Conservation (phyloP, 2,797 vertebrate genomes). For the Botia kubotai region DNA sequence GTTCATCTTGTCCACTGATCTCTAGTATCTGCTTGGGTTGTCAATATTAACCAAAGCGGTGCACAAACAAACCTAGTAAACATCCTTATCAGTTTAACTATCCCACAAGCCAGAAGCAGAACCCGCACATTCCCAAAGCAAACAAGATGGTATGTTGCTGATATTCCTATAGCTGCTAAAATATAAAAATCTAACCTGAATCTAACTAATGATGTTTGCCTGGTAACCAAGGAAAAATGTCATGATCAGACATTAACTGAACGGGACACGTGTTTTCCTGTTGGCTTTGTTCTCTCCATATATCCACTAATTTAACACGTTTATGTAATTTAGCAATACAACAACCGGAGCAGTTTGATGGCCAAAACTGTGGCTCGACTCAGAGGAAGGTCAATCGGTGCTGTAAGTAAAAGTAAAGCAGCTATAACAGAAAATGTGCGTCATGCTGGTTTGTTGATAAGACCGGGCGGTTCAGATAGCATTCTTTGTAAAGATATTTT, state of each 20-base stretch:
- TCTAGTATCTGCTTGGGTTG: slow-evolving; percentile 15
- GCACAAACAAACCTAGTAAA: slow-evolving; percentile 11
- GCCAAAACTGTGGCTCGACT: slow-evolving; percentile 41
- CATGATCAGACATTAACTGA: background rate
- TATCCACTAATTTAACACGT: slow-evolving; percentile 40
- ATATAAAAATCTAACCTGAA: background rate
- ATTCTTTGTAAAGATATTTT: slow-evolving; percentile 10
- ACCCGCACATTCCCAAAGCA: background rate
- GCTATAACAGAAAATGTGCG: slow-evolving; percentile 24
- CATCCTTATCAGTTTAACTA: background rate
- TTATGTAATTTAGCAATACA: slow-evolving; percentile 59
- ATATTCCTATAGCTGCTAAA: background rate
- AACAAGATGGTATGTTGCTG: background rate
- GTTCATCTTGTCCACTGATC: slow-evolving; percentile 36
- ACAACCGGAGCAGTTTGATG: slow-evolving; percentile 42
- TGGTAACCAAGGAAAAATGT: background rate
- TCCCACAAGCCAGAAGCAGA: background rate
- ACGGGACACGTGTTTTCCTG: slow-evolving; percentile 34
- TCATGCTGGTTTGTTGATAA: slow-evolving; percentile 33
- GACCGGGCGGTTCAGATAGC: slow-evolving; percentile 2
- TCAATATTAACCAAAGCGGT: slow-evolving; percentile 27
- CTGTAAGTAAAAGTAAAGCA: slow-evolving; percentile 20
- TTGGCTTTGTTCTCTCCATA: slow-evolving; percentile 30
- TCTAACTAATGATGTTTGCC: background rate
- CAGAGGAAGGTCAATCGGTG: slow-evolving; percentile 41